Percentiles rank a stretch among this genome's conserved stretches.
Evolutionary conservation across 2,888 invertebrate genomes (phyloP).

Genomic region (Lasioglossum villosulum): DNA sequence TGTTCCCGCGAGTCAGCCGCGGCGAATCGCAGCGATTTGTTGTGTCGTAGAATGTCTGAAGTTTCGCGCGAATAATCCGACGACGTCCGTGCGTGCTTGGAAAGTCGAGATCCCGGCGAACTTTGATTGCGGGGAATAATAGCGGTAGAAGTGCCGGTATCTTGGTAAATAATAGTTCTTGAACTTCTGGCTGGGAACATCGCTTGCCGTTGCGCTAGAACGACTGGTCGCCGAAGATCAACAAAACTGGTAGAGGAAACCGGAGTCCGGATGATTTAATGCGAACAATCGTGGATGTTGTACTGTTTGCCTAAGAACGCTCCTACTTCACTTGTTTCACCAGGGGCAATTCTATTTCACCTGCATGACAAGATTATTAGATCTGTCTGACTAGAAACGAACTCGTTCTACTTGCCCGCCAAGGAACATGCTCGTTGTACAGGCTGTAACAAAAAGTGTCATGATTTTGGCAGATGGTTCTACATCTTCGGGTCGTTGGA

Average conservation of each 20-base stretch:
- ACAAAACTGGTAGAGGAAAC: neutral
- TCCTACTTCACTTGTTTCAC: neutral
- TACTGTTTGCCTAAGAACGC: neutral
- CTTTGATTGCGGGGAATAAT: slow-evolving; percentile 5
- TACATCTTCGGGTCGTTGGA: too few relatives aligned
- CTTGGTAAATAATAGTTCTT: neutral
- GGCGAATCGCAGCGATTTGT: neutral
- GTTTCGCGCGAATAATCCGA: neutral
- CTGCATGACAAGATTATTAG: neutral
- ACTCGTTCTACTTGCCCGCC: neutral
- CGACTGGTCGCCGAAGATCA: neutral
- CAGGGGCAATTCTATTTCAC: neutral
- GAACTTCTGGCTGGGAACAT: neutral
- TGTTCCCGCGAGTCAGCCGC: neutral
- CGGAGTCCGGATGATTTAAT: neutral
- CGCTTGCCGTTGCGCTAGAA: neutral
- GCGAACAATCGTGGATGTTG: neutral
- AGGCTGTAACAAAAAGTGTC: too few relatives aligned
- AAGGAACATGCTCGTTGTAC: neutral
- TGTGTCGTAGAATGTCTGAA: neutral
- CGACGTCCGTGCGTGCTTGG: neutral
- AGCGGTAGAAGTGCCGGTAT: neutral
- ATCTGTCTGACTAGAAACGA: neutral
- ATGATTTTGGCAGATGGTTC: too few relatives aligned
- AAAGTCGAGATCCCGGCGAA: neutral